Percentiles rank a stretch among this genome's conserved stretches.
Evolutionary conservation across 2,113 vertebrate genomes (phyloP).

Genomic region (Mixornis gularis): DNA sequence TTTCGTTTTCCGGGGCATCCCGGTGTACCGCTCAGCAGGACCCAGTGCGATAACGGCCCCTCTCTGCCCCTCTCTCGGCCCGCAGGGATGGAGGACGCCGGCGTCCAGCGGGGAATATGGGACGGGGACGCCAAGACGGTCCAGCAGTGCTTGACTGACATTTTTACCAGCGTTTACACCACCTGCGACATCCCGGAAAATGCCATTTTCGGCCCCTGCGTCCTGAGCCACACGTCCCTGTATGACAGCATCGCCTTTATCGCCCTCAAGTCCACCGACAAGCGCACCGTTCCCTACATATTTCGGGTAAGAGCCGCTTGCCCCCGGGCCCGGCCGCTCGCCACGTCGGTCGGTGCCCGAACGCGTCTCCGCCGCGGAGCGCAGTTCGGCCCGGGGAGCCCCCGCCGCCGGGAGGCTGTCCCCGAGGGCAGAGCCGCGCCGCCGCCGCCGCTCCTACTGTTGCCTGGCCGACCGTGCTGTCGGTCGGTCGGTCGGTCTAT

Average conservation of each 20-base stretch:
- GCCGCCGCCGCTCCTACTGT: background rate
- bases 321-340: background rate
- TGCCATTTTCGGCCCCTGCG: slow-evolving; percentile 94
- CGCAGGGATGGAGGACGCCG: slow-evolving; percentile 87
- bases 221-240: slow-evolving; percentile 93
- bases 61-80: background rate
- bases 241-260: slow-evolving; percentile 98
- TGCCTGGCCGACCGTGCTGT: background rate
- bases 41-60: background rate
- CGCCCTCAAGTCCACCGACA: slow-evolving; percentile 94
- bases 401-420: background rate
- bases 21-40: background rate
- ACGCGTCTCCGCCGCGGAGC: background rate
- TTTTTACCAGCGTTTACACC: slow-evolving; percentile 96
- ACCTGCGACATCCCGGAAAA: slow-evolving; percentile 96
- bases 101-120: slow-evolving; percentile 85
- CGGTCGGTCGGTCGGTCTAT: background rate
- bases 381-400: background rate
- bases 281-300: slow-evolving; percentile 93
- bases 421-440: background rate
- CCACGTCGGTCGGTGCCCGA: background rate
- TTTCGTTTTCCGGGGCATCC: background rate
- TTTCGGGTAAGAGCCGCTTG: slow-evolving; percentile 82
- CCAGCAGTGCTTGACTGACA: slow-evolving; percentile 96
- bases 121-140: slow-evolving; percentile 93